These are phyloP conservation scores for Piscicola geometra DNA, from an alignment of 2,888 invertebrate genomes.

Conservation along the genomic window DNA sequence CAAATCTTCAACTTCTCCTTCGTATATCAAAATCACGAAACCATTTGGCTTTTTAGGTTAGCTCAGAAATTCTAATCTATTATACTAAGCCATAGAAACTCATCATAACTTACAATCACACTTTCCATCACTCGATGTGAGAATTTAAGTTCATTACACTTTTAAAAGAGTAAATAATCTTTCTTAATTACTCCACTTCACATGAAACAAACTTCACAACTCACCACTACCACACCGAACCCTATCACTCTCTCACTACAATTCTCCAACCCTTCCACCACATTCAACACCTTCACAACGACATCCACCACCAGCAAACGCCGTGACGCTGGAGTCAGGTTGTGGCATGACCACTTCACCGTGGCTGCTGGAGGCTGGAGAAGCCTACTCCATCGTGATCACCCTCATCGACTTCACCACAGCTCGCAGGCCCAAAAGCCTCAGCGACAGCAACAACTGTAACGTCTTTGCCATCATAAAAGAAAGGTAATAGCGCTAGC, in stretches of 20 bases:
- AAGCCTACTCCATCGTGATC: constrained; percentile 14
- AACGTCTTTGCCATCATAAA: constrained; percentile 15
- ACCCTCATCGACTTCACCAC: constrained; percentile 20
- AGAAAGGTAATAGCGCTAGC: constrained; percentile 9
- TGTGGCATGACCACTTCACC: constrained; percentile 15
- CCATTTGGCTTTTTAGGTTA: background rate
- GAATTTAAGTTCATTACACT: too few relatives aligned
- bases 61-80: background rate
- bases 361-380: constrained; percentile 24
- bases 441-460: background rate
- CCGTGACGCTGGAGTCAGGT: constrained; percentile 19
- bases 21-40: background rate
- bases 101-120: too few relatives aligned
- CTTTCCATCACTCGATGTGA: too few relatives aligned
- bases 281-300: too few relatives aligned
- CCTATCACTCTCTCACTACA: too few relatives aligned
- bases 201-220: too few relatives aligned
- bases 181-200: too few relatives aligned
- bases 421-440: background rate
- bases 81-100: too few relatives aligned
- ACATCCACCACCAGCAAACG: background rate
- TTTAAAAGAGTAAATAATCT: too few relatives aligned
- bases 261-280: too few relatives aligned
- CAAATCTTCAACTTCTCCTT: background rate
- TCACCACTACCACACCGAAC: too few relatives aligned